phyloP scores from a whole-genome alignment of 2,888 invertebrate species.

The Loripinus fragilis region DNA sequence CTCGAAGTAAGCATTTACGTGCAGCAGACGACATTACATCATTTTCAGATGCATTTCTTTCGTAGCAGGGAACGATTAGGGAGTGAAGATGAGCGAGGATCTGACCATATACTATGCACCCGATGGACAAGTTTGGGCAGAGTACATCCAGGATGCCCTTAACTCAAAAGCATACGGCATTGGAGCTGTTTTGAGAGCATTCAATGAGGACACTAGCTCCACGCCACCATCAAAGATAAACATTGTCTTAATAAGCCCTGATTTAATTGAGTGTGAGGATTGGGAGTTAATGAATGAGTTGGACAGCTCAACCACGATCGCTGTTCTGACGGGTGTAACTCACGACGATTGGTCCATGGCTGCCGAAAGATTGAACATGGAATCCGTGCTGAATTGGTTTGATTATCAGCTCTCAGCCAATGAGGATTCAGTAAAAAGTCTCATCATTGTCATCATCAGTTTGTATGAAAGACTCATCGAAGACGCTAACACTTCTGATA shows the following conservation, averaged over 20 bases:
- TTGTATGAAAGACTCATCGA: neutral
- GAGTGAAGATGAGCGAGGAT: neutral
- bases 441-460: neutral
- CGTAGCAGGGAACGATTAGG: neutral
- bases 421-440: neutral
- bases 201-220: neutral
- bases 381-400: neutral
- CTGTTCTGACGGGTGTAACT: slow-evolving; percentile 46
- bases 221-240: slow-evolving; percentile 23
- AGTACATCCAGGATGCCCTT: slow-evolving; percentile 43
- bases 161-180: slow-evolving; percentile 41
- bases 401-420: neutral
- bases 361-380: neutral
- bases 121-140: slow-evolving; percentile 53
- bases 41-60: too few species aligned
- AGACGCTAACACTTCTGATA: too few species aligned
- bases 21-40: too few species aligned
- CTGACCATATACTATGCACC: slow-evolving; percentile 32
- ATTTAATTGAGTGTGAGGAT: slow-evolving; percentile 34
- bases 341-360: slow-evolving; percentile 17
- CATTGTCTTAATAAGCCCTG: slow-evolving; percentile 47
- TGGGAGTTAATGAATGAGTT: slow-evolving; percentile 31
- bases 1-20: too few species aligned
- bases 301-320: slow-evolving; percentile 27
- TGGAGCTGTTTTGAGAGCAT: slow-evolving; percentile 29